Base-by-base conservation (phyloP, 2,113 vertebrate genomes). In the Thomomys bottae region DNA sequence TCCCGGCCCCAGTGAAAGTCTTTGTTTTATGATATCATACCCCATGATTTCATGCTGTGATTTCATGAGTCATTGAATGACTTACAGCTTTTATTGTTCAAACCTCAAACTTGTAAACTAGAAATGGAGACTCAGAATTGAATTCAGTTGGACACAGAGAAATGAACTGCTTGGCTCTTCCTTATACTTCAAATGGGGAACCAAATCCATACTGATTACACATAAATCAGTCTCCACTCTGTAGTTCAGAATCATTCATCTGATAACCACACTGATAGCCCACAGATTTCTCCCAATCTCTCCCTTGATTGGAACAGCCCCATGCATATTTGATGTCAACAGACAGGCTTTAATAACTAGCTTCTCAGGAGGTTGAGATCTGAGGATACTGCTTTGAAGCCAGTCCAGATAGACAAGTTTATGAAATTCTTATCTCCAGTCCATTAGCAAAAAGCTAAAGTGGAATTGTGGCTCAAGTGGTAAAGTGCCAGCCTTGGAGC, bases 271-370 rank as follows among this genome's bases (percentile, higher is more conserved):
- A 67, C 15, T 42, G 0, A 23, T 66, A 93, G 26, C 84, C 68
- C n/a, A 28, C 15, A 64, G 23, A 11, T 17, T 73, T 92, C 18
- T 83, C 30, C 61, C 82, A 88, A 40, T 2, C 26, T 59, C 72
- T 45, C 78, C 28, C 9, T 67, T 93, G 87, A 73, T 82, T 81
- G 77, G 73, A 86, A 77, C 30, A 92, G 38, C 38, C 78, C 72
- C 85, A 89, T 32, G 40, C n/a, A 23, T 88, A 87, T 82, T 89
- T 87, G 70, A 75, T 75, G 94, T 89, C 34, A 68, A 24, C 28
- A 68, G 34, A 94, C 87, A 88, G 70, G 36, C 18, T 90, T 80
- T 54, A 64, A n/a, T n/a, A n/a, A n/a, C 45, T 49, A 49, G 45
- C 45, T 49, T 11, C 45, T 49, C 45, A 49, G 45, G 45, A 49